A percentile compares a stretch with the other conserved stretches of the same genome.
Conservation (phyloP, 2,113 vertebrate species). For the Peromyscus californicus region DNA sequence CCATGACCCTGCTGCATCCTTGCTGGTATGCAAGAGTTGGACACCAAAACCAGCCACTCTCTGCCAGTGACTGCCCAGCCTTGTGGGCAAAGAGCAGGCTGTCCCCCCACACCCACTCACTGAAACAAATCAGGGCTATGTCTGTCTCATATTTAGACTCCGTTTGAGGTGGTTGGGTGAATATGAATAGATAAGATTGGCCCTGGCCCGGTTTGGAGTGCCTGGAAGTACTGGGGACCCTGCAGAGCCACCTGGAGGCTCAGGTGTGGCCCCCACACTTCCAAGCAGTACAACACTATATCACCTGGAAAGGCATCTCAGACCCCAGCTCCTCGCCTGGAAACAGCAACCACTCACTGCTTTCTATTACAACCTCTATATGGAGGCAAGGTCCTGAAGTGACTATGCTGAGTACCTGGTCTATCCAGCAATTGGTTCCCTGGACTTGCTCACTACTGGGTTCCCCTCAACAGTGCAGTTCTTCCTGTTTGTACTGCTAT, state of each 20-base stretch:
- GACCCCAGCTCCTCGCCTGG: neutral
- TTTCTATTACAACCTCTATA: neutral
- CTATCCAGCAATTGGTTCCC: accelerated
- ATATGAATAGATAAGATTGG: neutral
- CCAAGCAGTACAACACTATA: neutral
- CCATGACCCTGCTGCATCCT: neutral
- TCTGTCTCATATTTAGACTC: neutral
- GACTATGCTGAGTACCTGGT: too few relatives aligned
- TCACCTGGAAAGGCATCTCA: neutral
- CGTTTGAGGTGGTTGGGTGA: too few relatives aligned
- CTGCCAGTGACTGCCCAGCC: neutral
- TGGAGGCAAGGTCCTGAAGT: neutral
- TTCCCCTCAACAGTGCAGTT: too few relatives aligned
- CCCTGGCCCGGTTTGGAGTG: neutral
- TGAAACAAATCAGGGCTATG: neutral
- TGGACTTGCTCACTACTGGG: accelerated
- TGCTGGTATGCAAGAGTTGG: neutral
- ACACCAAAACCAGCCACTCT: neutral
- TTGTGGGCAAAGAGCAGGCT: neutral
- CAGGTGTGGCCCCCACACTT: neutral
- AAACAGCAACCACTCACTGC: neutral
- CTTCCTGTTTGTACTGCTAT: neutral
- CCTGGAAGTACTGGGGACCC: too few relatives aligned
- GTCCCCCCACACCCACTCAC: neutral
- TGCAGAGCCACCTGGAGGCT: neutral